Base-by-base conservation (phyloP, 1,140 invertebrate genomes). In the Cydia splendana region DNA sequence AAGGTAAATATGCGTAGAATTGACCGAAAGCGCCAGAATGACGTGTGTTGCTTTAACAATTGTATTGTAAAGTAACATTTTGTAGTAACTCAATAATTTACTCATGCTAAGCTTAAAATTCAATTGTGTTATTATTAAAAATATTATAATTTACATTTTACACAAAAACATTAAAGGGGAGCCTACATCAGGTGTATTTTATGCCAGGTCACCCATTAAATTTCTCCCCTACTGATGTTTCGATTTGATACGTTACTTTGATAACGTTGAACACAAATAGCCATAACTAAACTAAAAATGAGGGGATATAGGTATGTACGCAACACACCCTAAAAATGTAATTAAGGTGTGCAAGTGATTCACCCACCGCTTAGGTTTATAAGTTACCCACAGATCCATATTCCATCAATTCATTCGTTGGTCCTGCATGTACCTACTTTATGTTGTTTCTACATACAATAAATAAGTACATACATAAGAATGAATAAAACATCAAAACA, bases 181-280 rank as follows among this genome's bases (percentile, higher is more conserved):
- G 12, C 15, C 67, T 51, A 78, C 74, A 78, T 85, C 81, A 85
- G 79, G 82, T 84, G 81, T 78, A 83, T 24, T 24, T 24, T 81
- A 84, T 80, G 82, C 82, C 62, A 81, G 45, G 75, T 79, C 79
- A 80, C 75, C 80, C 75, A 79, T 82, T 84, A 80, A 69, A 82
- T 82, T 79, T 76, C 79, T 79, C 84, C 84, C 82, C 75, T 75
- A 45, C 30, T 80, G 76, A 75, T 78, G 74, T 77, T 80, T 79
- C 77, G 79, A 81, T 81, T 81, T 82, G 76, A 81, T 79, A 80
- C 78, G 67, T 53, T 80, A 81, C 77, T 79, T 81, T 79, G 75
- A 82, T 79, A 78, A 69, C 75, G 76, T 77, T 79, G 65, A 75
- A 80, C 75, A 73, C 4, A n/a, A 73, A 20, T 62, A 38, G 13